Evolutionary conservation across 2,888 invertebrate species (phyloP).

Genomic region (Rhimphoctona megacephalus): DNA sequence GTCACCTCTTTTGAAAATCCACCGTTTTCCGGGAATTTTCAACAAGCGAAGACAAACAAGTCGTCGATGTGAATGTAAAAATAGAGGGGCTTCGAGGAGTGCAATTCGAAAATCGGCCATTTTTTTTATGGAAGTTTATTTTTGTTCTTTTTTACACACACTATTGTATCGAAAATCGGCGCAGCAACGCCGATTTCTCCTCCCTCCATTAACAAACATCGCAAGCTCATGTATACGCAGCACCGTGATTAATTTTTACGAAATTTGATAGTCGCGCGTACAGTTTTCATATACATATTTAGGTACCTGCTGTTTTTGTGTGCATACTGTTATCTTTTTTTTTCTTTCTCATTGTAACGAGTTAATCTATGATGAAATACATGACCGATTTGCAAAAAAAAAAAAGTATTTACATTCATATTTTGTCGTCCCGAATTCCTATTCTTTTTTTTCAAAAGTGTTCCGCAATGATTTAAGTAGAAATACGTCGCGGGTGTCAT

Average conservation of each 20-base stretch:
- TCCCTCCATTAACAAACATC: neutral
- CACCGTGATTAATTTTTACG: neutral
- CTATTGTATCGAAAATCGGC: neutral
- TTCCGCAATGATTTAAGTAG: neutral
- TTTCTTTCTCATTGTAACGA: constrained; percentile 78
- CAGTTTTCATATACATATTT: constrained; percentile 61
- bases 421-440: neutral
- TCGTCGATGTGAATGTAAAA: neutral
- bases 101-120: neutral
- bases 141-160: neutral
- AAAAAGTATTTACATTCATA: neutral
- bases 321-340: constrained; percentile 75
- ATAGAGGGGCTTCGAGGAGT: neutral
- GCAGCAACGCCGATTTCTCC: neutral
- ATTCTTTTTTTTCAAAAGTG: neutral
- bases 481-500: neutral
- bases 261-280: neutral
- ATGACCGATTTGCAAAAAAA: constrained; percentile 77
- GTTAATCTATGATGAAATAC: constrained; percentile 79
- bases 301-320: constrained; percentile 72
- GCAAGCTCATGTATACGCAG: neutral
- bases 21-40: neutral
- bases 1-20: neutral
- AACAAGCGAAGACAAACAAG: neutral
- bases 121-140: neutral